These are phyloP conservation scores for Tetrax tetrax DNA, from an alignment of 2,113 vertebrate genomes.

Conservation along the genomic window DNA sequence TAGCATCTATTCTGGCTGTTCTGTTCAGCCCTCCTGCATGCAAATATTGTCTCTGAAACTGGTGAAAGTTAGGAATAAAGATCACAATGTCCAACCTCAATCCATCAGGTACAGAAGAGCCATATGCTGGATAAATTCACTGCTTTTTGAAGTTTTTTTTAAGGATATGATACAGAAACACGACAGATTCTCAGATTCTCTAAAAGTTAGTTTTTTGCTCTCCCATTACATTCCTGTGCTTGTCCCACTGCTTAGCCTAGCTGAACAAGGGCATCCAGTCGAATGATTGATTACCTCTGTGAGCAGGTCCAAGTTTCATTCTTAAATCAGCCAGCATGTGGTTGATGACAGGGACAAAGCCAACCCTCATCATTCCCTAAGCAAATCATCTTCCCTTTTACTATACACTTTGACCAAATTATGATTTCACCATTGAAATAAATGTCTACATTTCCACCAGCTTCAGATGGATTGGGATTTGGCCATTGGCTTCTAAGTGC, in stretches of 20 bases:
- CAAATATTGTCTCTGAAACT: not conserved
- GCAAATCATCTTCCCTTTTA: constrained; percentile 7
- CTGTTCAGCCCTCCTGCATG: not conserved
- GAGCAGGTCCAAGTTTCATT: constrained; percentile 14
- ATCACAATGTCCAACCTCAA: not conserved
- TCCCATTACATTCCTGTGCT: not conserved
- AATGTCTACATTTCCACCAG: not conserved
- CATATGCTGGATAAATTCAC: not conserved
- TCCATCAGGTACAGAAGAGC: not conserved
- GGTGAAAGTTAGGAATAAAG: not conserved
- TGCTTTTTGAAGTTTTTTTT: not conserved
- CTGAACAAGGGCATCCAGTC: not conserved
- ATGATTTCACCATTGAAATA: not conserved
- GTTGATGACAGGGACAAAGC: constrained; percentile 44
- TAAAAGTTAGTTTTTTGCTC: not conserved
- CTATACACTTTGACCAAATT: not conserved
- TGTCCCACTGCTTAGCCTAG: not conserved
- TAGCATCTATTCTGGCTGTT: not conserved
- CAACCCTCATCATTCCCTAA: not conserved
- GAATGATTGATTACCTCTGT: not conserved
- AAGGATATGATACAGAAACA: not conserved
- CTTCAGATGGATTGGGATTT: not conserved
- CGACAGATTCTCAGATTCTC: not conserved
- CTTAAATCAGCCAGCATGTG: constrained; percentile 41
- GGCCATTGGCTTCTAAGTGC: not conserved